These are phyloP conservation scores for Halisarca cf. caerulea DNA, from an alignment of 37 sponge, comb jelly and placozoan genomes.

Conservation along the genomic window DNA sequence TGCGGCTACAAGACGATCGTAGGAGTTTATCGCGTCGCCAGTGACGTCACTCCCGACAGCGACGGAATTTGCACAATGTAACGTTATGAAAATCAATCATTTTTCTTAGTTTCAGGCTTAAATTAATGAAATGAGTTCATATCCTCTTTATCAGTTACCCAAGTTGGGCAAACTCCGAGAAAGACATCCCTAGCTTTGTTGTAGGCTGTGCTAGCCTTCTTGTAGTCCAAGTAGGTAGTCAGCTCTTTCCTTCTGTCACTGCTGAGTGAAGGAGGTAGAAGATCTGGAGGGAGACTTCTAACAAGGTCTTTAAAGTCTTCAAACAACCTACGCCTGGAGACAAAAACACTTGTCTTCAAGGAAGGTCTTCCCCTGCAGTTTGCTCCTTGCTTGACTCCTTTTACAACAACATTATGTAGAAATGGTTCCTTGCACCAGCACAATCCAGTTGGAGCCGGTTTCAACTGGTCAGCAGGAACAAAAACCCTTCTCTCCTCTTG, in stretches of 20 bases:
- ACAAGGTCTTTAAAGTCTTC: conserved; percentile 48
- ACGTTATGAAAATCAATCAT: too few relatives aligned
- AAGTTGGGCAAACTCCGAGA: not conserved
- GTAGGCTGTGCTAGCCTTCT: not conserved
- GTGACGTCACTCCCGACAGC: too few relatives aligned
- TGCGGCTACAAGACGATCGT: too few relatives aligned
- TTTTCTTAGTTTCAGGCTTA: too few relatives aligned
- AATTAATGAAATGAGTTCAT: not conserved
- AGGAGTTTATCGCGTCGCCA: too few relatives aligned
- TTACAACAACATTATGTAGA: conserved; percentile 62
- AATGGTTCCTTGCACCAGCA: conserved; percentile 49
- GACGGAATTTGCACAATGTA: too few relatives aligned
- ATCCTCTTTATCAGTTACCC: not conserved
- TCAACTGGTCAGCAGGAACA: not conserved
- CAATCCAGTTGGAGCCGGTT: conserved; percentile 40
- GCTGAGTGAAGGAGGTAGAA: conserved; percentile 16
- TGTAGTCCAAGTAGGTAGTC: not conserved
- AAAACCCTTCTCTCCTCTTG: not conserved
- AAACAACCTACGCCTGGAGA: conserved; percentile 62
- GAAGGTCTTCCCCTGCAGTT: conserved; percentile 21
- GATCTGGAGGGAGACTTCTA: not conserved
- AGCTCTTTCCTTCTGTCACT: too few relatives aligned
- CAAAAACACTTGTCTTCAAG: conserved; percentile 47
- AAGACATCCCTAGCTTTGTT: not conserved
- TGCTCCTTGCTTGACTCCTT: conserved; percentile 72